These are phyloP conservation scores for Tragelaphus imberbis DNA, from an alignment of 2,113 vertebrate genomes.

Conservation along the genomic window DNA sequence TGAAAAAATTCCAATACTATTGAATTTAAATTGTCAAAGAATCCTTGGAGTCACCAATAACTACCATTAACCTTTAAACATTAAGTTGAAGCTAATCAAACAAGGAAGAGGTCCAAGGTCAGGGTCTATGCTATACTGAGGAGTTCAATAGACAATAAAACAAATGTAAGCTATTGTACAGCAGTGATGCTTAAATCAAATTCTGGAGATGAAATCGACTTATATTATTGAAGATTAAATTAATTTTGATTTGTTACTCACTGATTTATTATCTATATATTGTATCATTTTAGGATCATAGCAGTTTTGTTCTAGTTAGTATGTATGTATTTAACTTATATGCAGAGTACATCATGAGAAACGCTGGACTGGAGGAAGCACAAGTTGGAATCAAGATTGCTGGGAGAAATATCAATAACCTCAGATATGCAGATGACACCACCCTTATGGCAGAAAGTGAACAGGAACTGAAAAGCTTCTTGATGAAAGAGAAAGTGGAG, in stretches of 20 bases:
- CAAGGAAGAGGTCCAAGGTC: background rate
- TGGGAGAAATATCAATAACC: too few species aligned
- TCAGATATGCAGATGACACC: too few species aligned
- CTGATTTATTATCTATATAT: background rate
- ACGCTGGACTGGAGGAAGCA: too few species aligned
- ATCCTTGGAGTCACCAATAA: background rate
- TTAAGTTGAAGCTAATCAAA: background rate
- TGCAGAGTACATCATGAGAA: too few species aligned
- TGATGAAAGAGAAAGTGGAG: too few species aligned
- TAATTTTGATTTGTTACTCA: background rate
- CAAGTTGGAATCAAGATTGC: too few species aligned
- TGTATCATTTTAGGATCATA: background rate
- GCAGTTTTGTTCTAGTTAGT: background rate
- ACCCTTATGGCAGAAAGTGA: too few species aligned
- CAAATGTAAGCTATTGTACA: background rate
- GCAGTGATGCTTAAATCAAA: background rate
- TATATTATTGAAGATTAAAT: background rate
- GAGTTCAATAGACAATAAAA: background rate
- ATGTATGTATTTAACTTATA: background rate
- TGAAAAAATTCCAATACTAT: background rate
- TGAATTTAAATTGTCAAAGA: background rate
- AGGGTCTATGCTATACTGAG: background rate
- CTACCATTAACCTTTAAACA: background rate
- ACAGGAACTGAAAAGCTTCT: too few species aligned
- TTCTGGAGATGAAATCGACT: background rate